Evolutionary conservation across 2,113 vertebrate species (phyloP).

Genomic region (Macquaria australasica): DNA sequence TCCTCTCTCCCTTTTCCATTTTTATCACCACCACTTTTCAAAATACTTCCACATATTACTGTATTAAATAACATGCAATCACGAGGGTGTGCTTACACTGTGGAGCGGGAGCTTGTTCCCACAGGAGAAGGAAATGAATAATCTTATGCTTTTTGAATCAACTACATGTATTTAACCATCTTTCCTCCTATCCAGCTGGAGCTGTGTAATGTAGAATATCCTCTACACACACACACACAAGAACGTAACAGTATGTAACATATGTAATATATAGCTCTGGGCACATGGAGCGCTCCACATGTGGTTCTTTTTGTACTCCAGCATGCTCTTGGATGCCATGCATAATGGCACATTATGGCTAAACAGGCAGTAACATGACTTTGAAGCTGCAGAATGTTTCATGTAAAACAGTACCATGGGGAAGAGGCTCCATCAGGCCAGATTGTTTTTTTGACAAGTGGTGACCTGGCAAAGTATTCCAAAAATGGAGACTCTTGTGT

Average conservation of each 20-base stretch:
- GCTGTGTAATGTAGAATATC: constrained; percentile 42
- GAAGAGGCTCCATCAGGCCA: constrained; percentile 52
- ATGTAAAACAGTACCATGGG: constrained; percentile 61
- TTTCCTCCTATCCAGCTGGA: constrained; percentile 51
- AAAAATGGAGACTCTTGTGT: constrained; percentile 24
- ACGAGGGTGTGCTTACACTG: constrained; percentile 9
- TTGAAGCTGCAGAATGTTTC: constrained; percentile 76
- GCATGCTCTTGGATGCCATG: constrained; percentile 68
- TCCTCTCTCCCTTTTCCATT: constrained; percentile 9
- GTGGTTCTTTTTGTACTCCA: constrained; percentile 74
- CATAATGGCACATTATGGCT: constrained; percentile 78
- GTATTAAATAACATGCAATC: constrained; percentile 52
- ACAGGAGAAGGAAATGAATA: constrained; percentile 71
- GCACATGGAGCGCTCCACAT: constrained; percentile 70
- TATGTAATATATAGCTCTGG: constrained; percentile 76
- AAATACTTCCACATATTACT: constrained; percentile 38
- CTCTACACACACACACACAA: constrained; percentile 24
- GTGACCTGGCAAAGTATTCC: constrained; percentile 33
- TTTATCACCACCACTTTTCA: constrained; percentile 27
- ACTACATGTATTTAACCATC: constrained; percentile 48
- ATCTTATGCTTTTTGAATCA: constrained; percentile 66
- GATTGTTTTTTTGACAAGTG: constrained; percentile 44
- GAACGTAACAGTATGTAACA: constrained; percentile 64
- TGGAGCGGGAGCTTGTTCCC: constrained; percentile 41
- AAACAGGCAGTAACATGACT: constrained; percentile 75